Conservation (phyloP, 2,797 vertebrate species). For the Anguilla marmorata region DNA sequence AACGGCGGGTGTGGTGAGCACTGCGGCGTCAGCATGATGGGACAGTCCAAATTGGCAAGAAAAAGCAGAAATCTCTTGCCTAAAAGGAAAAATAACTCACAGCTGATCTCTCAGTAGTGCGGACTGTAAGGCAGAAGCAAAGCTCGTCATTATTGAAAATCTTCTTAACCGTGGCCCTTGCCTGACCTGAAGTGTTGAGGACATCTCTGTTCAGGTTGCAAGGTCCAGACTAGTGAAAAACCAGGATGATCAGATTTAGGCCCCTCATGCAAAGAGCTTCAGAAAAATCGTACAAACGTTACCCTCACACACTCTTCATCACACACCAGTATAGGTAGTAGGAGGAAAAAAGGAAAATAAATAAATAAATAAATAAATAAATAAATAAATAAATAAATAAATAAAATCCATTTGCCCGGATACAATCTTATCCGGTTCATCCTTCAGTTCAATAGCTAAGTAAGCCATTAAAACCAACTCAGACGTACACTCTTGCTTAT, state of each 20-base stretch:
- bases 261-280: constrained; percentile 44
- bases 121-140: constrained; percentile 18
- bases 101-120: neutral
- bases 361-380: constrained; percentile 7
- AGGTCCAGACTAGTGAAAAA: constrained; percentile 52
- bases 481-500: constrained; percentile 19
- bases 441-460: constrained; percentile 23
- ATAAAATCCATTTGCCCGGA: constrained; percentile 30
- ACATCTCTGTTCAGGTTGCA: constrained; percentile 61
- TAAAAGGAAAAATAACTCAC: neutral
- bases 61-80: neutral
- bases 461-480: constrained; percentile 38
- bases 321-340: constrained; percentile 22
- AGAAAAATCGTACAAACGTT: neutral
- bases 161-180: constrained; percentile 46
- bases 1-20: neutral
- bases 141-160: constrained; percentile 50
- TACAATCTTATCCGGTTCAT: constrained; percentile 32
- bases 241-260: constrained; percentile 65
- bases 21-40: neutral
- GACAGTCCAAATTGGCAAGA: neutral
- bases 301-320: neutral
- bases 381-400: constrained; percentile 4
- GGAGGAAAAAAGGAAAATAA: constrained; percentile 29
- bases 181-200: constrained; percentile 48